phyloP scores from a whole-genome alignment of 2,113 vertebrate genomes.

The Sylvilagus bachmani region DNA sequence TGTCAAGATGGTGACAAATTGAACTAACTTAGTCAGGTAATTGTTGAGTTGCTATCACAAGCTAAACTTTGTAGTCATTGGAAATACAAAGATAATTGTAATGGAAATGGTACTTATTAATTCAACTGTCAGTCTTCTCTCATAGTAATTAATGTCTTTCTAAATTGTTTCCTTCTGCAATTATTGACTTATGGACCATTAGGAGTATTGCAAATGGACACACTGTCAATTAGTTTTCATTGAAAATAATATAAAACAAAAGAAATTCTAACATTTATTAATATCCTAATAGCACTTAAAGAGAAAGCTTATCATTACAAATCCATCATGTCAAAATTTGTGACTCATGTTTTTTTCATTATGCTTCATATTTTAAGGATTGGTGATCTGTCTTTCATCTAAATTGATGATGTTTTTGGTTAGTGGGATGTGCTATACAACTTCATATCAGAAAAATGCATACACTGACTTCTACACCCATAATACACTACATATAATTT shows the following conservation, averaged over 20 bases:
- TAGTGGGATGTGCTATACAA: neutral
- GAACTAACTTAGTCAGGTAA: neutral
- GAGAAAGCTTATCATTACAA: neutral
- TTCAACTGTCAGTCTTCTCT: neutral
- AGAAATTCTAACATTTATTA: neutral
- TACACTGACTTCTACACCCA: neutral
- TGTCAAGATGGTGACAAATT: too few relatives aligned
- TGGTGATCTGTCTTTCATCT: neutral
- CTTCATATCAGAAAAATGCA: neutral
- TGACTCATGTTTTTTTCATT: neutral
- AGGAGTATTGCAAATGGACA: neutral
- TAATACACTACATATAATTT: neutral
- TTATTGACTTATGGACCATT: neutral
- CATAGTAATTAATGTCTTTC: neutral
- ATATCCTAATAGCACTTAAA: neutral
- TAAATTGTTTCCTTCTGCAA: neutral
- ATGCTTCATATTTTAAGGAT: neutral
- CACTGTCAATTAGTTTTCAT: neutral
- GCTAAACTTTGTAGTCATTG: neutral
- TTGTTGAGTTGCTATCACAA: neutral
- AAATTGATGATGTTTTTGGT: neutral
- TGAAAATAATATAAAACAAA: neutral
- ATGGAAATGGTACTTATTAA: neutral
- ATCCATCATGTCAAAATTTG: neutral
- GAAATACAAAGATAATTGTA: neutral